Conservation (phyloP, 1,140 invertebrate genomes). For the Anadara kagoshimensis region DNA sequence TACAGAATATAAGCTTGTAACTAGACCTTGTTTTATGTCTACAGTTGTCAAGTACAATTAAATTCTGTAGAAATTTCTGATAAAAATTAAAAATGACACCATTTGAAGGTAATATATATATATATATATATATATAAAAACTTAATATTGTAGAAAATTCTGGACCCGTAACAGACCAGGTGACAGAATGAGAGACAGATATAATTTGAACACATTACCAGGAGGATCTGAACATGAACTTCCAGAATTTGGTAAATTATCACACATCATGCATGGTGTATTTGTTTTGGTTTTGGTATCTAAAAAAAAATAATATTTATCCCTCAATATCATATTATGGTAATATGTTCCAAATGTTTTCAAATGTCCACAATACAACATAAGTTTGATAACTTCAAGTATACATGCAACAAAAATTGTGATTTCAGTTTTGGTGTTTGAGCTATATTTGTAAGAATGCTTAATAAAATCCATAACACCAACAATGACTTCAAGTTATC, state of each 20-base stretch:
- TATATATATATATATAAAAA: too few relatives aligned
- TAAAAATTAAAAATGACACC: too few relatives aligned
- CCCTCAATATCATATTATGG: background rate
- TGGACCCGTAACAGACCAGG: slow-evolving; percentile 99
- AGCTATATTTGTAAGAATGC: too few relatives aligned
- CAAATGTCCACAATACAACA: background rate
- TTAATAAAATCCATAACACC: too few relatives aligned
- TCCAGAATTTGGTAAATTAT: slow-evolving; percentile 61
- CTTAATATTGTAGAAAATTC: slow-evolving; percentile 83
- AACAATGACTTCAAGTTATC: too few relatives aligned
- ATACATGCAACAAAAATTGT: too few relatives aligned
- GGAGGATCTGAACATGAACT: slow-evolving; percentile 76
- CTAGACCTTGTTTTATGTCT: too few relatives aligned
- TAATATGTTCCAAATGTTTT: background rate
- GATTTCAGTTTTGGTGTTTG: too few relatives aligned
- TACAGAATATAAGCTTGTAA: too few relatives aligned
- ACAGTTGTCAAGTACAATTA: too few relatives aligned
- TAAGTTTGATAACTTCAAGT: background rate
- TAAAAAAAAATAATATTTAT: background rate
- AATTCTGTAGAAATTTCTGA: too few relatives aligned
- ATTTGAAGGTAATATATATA: too few relatives aligned
- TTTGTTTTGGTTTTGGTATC: background rate
- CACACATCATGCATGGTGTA: background rate
- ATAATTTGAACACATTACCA: slow-evolving; percentile 89
- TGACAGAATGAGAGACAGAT: slow-evolving; percentile 97